Conservation (phyloP, 2,888 invertebrate genomes). For the Hirudinaria manillensis region DNA sequence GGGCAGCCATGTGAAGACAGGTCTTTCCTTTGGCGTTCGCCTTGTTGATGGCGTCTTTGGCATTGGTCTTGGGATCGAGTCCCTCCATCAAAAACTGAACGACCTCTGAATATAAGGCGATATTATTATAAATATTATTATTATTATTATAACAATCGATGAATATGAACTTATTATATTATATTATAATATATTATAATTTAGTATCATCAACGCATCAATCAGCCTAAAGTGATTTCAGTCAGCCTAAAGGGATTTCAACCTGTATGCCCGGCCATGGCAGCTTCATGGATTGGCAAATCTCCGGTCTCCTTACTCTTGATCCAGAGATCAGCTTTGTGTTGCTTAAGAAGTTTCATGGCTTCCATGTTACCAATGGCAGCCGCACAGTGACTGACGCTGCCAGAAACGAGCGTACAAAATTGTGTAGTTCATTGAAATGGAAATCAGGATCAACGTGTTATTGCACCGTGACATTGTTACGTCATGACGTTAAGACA, state of each 20-base stretch:
- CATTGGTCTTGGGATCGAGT: background rate
- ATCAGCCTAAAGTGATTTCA: background rate
- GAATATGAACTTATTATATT: too few relatives aligned
- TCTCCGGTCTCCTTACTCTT: conserved; percentile 82
- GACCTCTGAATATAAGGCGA: conserved; percentile 41
- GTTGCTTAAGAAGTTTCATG: conserved; percentile 67
- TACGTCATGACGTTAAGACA: too few relatives aligned
- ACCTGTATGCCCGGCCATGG: conserved; percentile 76
- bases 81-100: conserved; percentile 44
- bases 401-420: conserved; percentile 46
- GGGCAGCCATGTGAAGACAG: conserved; percentile 84
- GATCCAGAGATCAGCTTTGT: conserved; percentile 83
- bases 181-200: too few relatives aligned
- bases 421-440: background rate
- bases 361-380: conserved; percentile 90
- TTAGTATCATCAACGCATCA: background rate
- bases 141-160: too few relatives aligned
- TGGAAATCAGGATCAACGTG: too few relatives aligned
- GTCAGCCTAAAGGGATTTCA: conserved; percentile 32
- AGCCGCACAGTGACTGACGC: conserved; percentile 86
- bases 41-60: conserved; percentile 67
- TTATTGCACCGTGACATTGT: too few relatives aligned
- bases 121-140: background rate
- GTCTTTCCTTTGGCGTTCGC: conserved; percentile 86
- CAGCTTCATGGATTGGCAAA: conserved; percentile 89